Base-by-base conservation (phyloP, 2,797 vertebrate genomes). In the Helostoma temminkii region DNA sequence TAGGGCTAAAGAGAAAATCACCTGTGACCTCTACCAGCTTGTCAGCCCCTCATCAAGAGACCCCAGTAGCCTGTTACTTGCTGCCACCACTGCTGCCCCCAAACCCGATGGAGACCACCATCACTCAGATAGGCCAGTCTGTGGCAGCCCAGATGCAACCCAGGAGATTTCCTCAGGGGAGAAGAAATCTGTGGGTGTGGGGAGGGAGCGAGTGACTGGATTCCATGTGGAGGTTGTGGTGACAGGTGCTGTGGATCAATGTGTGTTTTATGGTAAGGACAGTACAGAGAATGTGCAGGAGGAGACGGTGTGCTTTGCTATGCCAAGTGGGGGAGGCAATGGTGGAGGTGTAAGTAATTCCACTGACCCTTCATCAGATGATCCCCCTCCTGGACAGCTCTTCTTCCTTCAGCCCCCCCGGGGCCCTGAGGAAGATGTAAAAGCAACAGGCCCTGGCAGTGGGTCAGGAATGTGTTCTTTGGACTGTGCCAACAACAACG, bases 181-280 rank as follows among this genome's bases (percentile, higher is more conserved):
- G 24, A 73, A 93, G 74, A 93, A 94, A 55, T 78, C 82, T 0
- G 77, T 75, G 0, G 76, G 83, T 0, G 80, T 92, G 0, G 84
- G 83, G 25, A 81, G 95, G 52, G 95, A 97, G 84, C 90, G 96
- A 0, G 85, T 95, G 2, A 94, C 96, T 0, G 96, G 97, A 11
- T 99, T 99, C 89, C 97, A 98, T 0, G 97, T 98, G 83, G 97
- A 98, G 24, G 96, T 99, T 84, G 97, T 99, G 68, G 96, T 99
- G 79, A 98, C 97, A 0, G 97, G 97, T 0, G 97, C 96, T 22
- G 97, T 98, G 83, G 97, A 99, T 57, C 96, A 97, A 32, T 99
- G 97, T 26, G 94, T 97, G 62, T 98, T 99, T 77, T 97, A 96
- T 0, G 96, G 97, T 42, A 97, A 98, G 57, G 96, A 98, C 77